Evolutionary conservation across 2,113 vertebrate genomes (phyloP), one percentile per base, ranked within the genome.

Genomic region (Eurystomus gularis): DNA sequence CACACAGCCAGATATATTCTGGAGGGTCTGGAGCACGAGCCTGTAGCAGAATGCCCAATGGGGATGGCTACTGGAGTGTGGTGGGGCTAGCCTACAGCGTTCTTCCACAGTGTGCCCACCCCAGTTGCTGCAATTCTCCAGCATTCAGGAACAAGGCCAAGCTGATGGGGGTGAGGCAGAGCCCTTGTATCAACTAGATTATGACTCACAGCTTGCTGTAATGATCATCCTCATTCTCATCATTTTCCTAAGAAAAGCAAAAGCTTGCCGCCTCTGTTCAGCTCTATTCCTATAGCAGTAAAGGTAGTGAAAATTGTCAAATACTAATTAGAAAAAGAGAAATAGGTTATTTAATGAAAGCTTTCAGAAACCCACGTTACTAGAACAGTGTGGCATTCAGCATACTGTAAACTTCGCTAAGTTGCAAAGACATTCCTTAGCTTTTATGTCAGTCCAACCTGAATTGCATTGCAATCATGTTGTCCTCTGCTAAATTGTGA

Each of bases 41-140:
- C 60, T 83, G 40, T 18, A 51, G 54, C 17, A 21, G 39, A 33
- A 25, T 17, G 33, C 18, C 52, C 35, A 6, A 18, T 19, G 18
- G 31, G 33, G 35, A 31, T 8, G 8, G 39, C 54, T 19, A 33
- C 28, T 2, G 1, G 2, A 3, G 20, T 2, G 12, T 18, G 28
- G 15, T 42, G 49, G 7, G 39, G n/a, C 8, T 77, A 39, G 55
- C n/a, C 18, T 51, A 46, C 16, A 3, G 3, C 16, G 25, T 31
- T 13, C 13, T 39, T 58, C 28, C 24, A 20, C 0, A 0, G 1
- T 4, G 15, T n/a, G 28, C 15, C 31, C 1, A 7, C 5, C 46
- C 24, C 33, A 40, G 6, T 24, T 13, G 10, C 11, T 65, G 8
- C 10, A 11, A 19, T 79, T 54, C 42, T 19, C 9, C 10, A 13